phyloP scores from a whole-genome alignment of 2,888 invertebrate species.

The Lutraria lutraria region DNA sequence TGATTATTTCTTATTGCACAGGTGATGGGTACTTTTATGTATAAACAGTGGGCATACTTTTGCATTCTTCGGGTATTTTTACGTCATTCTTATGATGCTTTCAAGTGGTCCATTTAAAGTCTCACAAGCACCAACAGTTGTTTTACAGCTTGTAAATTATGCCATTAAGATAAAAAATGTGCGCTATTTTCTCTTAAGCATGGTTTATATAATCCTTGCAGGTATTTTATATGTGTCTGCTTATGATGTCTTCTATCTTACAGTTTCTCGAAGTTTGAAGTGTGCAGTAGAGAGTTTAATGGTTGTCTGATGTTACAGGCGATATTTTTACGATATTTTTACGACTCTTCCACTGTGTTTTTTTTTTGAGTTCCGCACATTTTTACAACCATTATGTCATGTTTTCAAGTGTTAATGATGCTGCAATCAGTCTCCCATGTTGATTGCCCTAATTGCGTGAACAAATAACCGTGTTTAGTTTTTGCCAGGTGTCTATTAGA shows the following conservation, averaged over 20 bases:
- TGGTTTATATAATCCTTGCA: not conserved
- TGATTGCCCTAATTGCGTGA: not conserved
- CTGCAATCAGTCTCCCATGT: not conserved
- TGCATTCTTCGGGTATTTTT: conserved; percentile 1
- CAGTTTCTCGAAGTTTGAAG: not conserved
- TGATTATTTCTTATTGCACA: conserved; percentile 24
- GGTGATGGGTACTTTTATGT: not conserved
- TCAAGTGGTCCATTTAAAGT: not conserved
- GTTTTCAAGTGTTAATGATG: not conserved
- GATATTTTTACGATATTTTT: not conserved
- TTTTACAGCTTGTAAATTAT: conserved; percentile 7
- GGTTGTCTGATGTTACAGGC: not conserved
- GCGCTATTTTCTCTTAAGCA: not conserved
- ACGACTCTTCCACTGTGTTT: not conserved
- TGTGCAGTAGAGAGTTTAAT: not conserved
- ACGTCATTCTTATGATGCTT: not conserved
- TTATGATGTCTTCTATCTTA: not conserved
- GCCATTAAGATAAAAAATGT: not conserved
- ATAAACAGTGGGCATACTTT: conserved; percentile 5
- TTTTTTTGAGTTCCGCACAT: not conserved
- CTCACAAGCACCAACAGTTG: not conserved
- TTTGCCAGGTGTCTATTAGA: no score
- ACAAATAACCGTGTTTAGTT: not conserved
- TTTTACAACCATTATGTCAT: not conserved
- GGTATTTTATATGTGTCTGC: not conserved